Conservation (phyloP, 53 echinoderm and acorn worm species). For the Crossaster papposus region DNA sequence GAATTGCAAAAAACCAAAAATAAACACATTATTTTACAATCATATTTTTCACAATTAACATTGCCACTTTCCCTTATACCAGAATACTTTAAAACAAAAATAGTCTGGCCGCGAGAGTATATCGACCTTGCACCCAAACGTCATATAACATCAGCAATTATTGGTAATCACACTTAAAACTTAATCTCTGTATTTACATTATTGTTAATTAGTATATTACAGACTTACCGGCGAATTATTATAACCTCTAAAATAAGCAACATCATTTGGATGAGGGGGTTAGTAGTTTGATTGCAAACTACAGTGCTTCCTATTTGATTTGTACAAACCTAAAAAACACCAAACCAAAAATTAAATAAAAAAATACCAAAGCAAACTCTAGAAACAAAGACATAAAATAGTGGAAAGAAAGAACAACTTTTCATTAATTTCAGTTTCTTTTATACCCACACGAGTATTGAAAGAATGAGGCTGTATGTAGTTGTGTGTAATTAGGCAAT, state of each 20-base stretch:
- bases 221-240: neutral
- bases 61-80: constrained; percentile 50
- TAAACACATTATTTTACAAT: neutral
- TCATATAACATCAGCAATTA: neutral
- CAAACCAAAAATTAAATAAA: too few species aligned
- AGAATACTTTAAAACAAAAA: neutral
- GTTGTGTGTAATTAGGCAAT: too few species aligned
- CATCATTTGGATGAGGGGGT: neutral
- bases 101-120: neutral
- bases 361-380: too few species aligned
- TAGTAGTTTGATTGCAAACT: too few species aligned
- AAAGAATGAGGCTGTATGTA: too few species aligned
- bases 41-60: neutral
- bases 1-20: neutral
- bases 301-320: too few species aligned
- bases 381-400: too few species aligned
- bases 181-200: constrained; percentile 49
- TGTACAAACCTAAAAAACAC: too few species aligned
- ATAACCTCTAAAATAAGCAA: neutral
- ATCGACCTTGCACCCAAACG: constrained; percentile 18
- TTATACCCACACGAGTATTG: too few species aligned
- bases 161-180: constrained; percentile 24
- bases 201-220: constrained; percentile 41
- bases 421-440: too few species aligned
- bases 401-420: too few species aligned